Percentiles rank a stretch among this genome's conserved stretches.
These are phyloP conservation scores for Cyaniris semiargus DNA, from an alignment of 2,888 invertebrate genomes.

Conservation along the genomic window DNA sequence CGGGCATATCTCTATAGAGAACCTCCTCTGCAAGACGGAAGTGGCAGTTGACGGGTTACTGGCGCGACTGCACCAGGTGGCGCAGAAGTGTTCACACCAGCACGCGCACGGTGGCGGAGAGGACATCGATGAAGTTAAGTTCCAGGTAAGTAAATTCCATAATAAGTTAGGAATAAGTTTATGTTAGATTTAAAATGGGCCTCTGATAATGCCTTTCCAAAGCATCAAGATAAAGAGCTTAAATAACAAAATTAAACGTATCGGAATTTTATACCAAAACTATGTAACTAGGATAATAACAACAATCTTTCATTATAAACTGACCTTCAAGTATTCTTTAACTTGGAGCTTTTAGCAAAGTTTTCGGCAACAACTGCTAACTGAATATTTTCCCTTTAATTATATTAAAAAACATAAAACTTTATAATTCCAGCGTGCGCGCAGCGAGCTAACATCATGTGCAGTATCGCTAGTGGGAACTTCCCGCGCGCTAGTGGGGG, in stretches of 20 bases:
- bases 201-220: too few relatives aligned
- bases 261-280: too few relatives aligned
- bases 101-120: constrained; percentile 88
- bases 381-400: too few relatives aligned
- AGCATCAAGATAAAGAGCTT: too few relatives aligned
- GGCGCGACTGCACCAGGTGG: constrained; percentile 84
- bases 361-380: too few relatives aligned
- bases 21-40: constrained; percentile 84
- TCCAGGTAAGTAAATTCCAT: constrained; percentile 74
- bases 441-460: constrained; percentile 89
- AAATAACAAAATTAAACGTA: too few relatives aligned
- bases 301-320: too few relatives aligned
- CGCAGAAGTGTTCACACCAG: constrained; percentile 85
- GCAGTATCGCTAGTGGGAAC: constrained; percentile 91
- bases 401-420: background rate
- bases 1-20: constrained; percentile 81
- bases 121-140: constrained; percentile 88
- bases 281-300: too few relatives aligned
- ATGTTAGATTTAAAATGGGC: too few relatives aligned
- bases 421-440: constrained; percentile 77
- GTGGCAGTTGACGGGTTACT: constrained; percentile 85
- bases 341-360: too few relatives aligned
- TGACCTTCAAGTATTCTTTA: too few relatives aligned
- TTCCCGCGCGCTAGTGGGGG: constrained; percentile 90
- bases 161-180: too few relatives aligned